Base-by-base conservation (phyloP, 2,797 vertebrate genomes). In the Ibycter americanus region DNA sequence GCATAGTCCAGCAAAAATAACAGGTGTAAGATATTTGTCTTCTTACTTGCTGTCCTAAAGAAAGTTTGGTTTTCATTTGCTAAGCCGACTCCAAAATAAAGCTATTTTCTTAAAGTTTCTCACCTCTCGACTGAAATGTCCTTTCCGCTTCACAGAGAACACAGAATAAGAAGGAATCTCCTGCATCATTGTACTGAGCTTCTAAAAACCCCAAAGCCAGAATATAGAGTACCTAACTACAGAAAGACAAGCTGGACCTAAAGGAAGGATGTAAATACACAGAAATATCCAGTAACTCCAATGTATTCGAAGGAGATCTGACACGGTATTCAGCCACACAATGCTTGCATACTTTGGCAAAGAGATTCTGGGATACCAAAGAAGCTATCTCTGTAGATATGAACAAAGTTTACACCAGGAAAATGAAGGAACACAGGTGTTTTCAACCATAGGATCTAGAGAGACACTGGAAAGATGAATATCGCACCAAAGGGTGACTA, bases 221-320 rank as follows among this genome's bases (percentile, higher is more conserved):
- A 6, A 54, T 12, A 54, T 0, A 31, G 15, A 66, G 4, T 34
- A 44, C 7, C 6, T 71, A 31, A 68, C 51, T 21, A 36, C 0
- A 58, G 46, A 89, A 77, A 27, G 34, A 42, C 25, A 51, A 83
- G 12, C 11, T 38, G 29, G 6, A 66, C 23, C 4, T 38, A 58
- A 63, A 79, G 22, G 6, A 85, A 71, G 9, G 32, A 31, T 47
- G 13, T 1, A 70, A 81, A 83, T 38, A 31, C 32, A 62, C 8
- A 66, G 32, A 86, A 83, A 65, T 25, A 86, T 7, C 4, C 15
- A 51, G 10, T n/a, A 68, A 77, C 6, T 58, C 29, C 83, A 85
- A 55, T 29, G 3, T 11, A 32, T 19, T 88, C 29, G 22, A 70
- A 55, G 25, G 11, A 62, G 52, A 42, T 18, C 36, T 51, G 31